Evolutionary conservation across 2,113 vertebrate genomes (phyloP).

Genomic region (Steatornis caripensis): DNA sequence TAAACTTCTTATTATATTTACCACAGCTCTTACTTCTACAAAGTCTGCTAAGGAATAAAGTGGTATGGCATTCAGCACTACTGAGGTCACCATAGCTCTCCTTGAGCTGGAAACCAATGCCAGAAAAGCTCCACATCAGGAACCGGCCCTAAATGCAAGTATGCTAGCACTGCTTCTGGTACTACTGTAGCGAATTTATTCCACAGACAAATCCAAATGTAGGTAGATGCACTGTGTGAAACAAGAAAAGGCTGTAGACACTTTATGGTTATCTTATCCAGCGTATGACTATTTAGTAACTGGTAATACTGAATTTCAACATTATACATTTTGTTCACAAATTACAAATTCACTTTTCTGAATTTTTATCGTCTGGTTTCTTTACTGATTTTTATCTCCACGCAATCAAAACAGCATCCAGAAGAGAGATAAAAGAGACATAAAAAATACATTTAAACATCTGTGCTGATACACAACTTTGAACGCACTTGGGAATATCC

Average conservation of each 20-base stretch:
- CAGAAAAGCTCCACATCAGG: background rate
- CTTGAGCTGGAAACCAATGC: background rate
- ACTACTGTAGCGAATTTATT: background rate
- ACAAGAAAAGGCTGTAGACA: background rate
- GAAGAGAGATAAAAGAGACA: background rate
- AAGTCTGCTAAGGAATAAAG: background rate
- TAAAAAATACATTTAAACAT: background rate
- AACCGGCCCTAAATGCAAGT: background rate
- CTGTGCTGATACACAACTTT: background rate
- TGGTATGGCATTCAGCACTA: background rate
- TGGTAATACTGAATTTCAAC: background rate
- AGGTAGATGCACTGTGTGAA: background rate
- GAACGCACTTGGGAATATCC: background rate
- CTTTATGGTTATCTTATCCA: background rate
- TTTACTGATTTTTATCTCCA: background rate
- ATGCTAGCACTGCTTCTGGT: background rate
- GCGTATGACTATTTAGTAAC: background rate
- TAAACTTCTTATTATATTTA: background rate
- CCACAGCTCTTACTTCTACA: background rate
- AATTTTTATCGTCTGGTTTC: background rate
- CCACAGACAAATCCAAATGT: background rate
- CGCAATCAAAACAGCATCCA: background rate
- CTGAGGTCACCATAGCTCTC: background rate
- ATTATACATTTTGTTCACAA: background rate
- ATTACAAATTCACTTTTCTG: background rate